A percentile compares a stretch with the other conserved stretches of the same genome.
phyloP scores from a whole-genome alignment of 1,140 invertebrate species.

The Galleria mellonella region DNA sequence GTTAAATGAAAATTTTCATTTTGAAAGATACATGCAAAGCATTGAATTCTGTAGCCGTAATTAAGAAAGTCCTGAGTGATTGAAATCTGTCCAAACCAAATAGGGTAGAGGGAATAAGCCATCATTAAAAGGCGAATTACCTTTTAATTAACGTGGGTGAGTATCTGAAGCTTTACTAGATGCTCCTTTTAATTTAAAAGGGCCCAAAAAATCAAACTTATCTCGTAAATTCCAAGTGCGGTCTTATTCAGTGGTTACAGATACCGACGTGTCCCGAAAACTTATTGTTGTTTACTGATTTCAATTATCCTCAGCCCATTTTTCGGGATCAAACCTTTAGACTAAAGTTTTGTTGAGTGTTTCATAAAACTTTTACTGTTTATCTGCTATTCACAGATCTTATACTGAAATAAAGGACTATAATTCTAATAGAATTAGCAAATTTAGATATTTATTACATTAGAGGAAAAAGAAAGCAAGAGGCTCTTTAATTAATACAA shows the following conservation, averaged over 20 bases:
- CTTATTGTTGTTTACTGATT: slow-evolving; percentile 13
- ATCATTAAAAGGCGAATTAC: slow-evolving; percentile 14
- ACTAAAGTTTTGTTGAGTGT: not conserved
- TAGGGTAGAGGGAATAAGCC: slow-evolving; percentile 4
- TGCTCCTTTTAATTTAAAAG: no score
- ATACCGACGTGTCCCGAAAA: slow-evolving; percentile 10
- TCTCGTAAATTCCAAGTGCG: slow-evolving; percentile 5
- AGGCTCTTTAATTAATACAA: no score
- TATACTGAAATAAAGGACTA: no score
- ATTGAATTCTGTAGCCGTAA: not conserved
- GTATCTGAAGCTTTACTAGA: no score
- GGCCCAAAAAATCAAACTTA: slow-evolving; percentile 8
- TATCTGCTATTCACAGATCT: slow-evolving; percentile 1
- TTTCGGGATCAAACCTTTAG: slow-evolving; percentile 5
- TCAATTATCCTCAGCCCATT: slow-evolving; percentile 11
- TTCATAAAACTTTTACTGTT: slow-evolving; percentile 4
- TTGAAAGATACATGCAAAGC: no score
- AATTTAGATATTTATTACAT: no score
- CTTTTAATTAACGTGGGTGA: slow-evolving; percentile 12
- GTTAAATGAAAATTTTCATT: no score
- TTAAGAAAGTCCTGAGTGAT: slow-evolving; percentile 9
- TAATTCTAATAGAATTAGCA: no score
- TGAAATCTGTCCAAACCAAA: slow-evolving; percentile 12
- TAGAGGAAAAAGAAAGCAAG: no score
- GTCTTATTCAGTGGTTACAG: slow-evolving; percentile 10